Conservation (phyloP, 2,113 vertebrate genomes). For the Muntiacus reevesi region DNA sequence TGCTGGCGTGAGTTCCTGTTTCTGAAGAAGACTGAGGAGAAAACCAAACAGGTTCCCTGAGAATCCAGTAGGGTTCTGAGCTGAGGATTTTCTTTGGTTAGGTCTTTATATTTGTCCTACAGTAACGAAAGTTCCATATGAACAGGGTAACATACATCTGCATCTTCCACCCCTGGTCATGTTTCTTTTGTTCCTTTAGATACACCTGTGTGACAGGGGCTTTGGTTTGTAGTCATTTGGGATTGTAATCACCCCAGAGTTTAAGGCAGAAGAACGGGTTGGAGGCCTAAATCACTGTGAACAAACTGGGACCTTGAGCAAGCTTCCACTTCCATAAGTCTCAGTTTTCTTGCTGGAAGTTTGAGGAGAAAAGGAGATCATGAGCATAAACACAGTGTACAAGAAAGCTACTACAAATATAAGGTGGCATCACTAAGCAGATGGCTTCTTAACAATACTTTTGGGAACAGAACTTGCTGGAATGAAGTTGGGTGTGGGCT, state of each 20-base stretch:
- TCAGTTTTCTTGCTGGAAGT: not conserved
- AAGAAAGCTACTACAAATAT: not conserved
- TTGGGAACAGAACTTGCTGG: not conserved
- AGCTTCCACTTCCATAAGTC: not conserved
- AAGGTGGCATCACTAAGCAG: not conserved
- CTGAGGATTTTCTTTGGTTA: not conserved
- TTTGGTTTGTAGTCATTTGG: not conserved
- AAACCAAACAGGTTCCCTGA: not conserved
- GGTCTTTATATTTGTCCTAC: not conserved
- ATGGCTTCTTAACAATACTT: not conserved
- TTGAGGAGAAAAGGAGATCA: not conserved
- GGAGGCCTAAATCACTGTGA: not conserved
- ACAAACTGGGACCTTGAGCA: not conserved
- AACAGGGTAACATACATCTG: not conserved
- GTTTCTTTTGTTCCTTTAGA: not conserved
- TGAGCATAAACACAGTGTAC: not conserved
- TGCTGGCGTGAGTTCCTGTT: not conserved
- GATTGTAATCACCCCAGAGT: not conserved
- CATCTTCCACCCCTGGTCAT: not conserved
- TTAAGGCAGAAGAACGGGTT: not conserved
- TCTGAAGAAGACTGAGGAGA: not conserved
- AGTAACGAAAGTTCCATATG: not conserved
- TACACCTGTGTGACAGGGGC: not conserved
- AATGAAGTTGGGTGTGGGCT: not conserved
- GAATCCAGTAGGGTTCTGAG: not conserved